Conservation (phyloP, 2,113 vertebrate species). For the Psilopogon haemacephalus region DNA sequence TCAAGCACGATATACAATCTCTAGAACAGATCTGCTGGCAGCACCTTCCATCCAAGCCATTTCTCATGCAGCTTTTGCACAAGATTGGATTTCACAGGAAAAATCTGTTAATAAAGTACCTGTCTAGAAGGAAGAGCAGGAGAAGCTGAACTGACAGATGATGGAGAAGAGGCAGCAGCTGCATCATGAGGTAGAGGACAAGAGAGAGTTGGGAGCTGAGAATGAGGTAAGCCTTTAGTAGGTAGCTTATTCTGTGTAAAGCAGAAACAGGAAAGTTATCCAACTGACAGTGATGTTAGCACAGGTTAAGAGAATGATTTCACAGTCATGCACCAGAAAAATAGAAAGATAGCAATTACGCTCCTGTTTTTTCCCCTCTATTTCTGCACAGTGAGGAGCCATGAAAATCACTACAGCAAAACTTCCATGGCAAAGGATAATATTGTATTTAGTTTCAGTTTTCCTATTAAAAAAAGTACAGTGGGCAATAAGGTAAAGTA, state of each 20-base stretch:
- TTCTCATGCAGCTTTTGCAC: neutral
- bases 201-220: conserved; percentile 71
- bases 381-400: neutral
- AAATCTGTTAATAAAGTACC: conserved; percentile 71
- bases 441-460: neutral
- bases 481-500: neutral
- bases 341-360: neutral
- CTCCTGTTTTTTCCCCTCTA: neutral
- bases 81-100: conserved; percentile 12
- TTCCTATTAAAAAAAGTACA: neutral
- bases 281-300: neutral
- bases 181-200: conserved; percentile 77
- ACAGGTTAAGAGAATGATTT: neutral
- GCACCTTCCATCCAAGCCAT: neutral
- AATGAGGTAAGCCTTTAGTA: conserved; percentile 70
- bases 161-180: conserved; percentile 74
- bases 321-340: conserved; percentile 10
- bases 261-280: conserved; percentile 74
- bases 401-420: neutral
- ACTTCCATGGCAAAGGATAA: neutral
- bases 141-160: conserved; percentile 66
- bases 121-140: conserved; percentile 74
- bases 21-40: neutral
- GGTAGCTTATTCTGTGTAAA: conserved; percentile 76
- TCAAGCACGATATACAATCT: neutral